Base-by-base conservation (phyloP, 2,113 vertebrate genomes). In the Hassar affinis region DNA sequence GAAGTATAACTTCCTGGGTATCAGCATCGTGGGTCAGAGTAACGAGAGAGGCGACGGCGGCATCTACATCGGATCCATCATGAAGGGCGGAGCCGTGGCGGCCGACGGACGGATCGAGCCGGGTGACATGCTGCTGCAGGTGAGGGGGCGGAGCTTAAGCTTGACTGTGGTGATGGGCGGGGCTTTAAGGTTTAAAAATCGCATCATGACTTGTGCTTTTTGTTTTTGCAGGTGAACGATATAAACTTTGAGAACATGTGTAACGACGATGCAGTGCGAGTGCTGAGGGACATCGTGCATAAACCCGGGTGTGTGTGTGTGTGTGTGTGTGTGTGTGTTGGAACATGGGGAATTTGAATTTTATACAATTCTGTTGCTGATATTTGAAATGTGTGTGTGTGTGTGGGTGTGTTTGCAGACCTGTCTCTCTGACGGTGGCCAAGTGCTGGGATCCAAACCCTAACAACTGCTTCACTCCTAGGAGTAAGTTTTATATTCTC, bases 231-330 rank as follows among this genome's bases (percentile, higher is more conserved):
- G 97, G 97, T 99, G 85, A 99, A 99, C 0, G 97, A 99, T 87
- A 97, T 98, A 88, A 99, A 98, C 93, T 99, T 99, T 88, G 97
- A 99, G 93, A 99, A 99, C 92, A 98, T 99, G 97, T 99, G 95
- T 89, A 99, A 99, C 0, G 97, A 99, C 0, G 97, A 99, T n/a
- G 97, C 97, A 0, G 97, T 99, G 51, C 93, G 97, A 30, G 97
- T 99, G 45, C 95, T 99, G 82, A 94, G 97, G 85, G 97, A 99
- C 90, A 98, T 99, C 0, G 97, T 99, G 82, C 97, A 99, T 93
- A 99, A 99, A 86, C 97, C 97, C 0, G 97, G 97, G 98, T 99
- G 91, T 45, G 15, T 17, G 7, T 25, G 47, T 35, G 25, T 33
- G 47, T n/a, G 59, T 30, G n/a, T 30, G 59, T 33, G 30, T 71